Base-by-base conservation (phyloP, 2,113 vertebrate species). In the Catagonus wagneri region DNA sequence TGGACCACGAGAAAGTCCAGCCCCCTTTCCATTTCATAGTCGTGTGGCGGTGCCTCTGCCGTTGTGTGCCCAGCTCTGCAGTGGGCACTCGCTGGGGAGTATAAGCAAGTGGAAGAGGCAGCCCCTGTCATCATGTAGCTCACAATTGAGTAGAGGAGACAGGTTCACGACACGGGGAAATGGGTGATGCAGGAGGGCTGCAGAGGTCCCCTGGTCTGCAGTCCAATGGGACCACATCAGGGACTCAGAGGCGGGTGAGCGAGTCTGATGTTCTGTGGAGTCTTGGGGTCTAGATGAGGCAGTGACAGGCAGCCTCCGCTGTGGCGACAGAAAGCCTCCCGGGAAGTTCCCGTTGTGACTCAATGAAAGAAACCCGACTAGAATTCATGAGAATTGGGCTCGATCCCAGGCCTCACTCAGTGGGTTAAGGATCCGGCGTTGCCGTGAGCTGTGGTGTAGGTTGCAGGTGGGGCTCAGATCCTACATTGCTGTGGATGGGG, bases 101-200 rank as follows among this genome's bases (percentile, higher is more conserved):
- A 27, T 44, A 13, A 71, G 50, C 56, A 12, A 58, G 71, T 32
- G 1, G 60, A 20, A 63, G 61, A 13, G 20, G 20, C n/a, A 44
- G 11, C 29, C 44, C 19, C 32, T 68, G 50, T 22, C 32, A 7
- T 17, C 34, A 23, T 1, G 63, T 44, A 63, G 27, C 60, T 95
- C 60, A 7, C 25, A 29, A 6, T 3, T 6, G 2, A 85, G 5
- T 15, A 34, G 54, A 74, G 14, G 50, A 58, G 63, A 22, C 65
- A n/a, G 23, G 71, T 1, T 79, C 94, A 65, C 6, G 9, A 29
- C 44, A 1, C 23, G 20, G 25, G 50, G 60, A 63, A 13, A 10
- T 16, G 2, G 0, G 13, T 27, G 11, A 56, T 7, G 3, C 0
- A 5, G 50, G 50, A 39, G 66, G 54, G 52, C 4, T 6, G 1